Evolutionary conservation across 2,888 invertebrate genomes (phyloP), one percentile per base, ranked within the genome.

Genomic region (Amblyjoppa fuscipennis): DNA sequence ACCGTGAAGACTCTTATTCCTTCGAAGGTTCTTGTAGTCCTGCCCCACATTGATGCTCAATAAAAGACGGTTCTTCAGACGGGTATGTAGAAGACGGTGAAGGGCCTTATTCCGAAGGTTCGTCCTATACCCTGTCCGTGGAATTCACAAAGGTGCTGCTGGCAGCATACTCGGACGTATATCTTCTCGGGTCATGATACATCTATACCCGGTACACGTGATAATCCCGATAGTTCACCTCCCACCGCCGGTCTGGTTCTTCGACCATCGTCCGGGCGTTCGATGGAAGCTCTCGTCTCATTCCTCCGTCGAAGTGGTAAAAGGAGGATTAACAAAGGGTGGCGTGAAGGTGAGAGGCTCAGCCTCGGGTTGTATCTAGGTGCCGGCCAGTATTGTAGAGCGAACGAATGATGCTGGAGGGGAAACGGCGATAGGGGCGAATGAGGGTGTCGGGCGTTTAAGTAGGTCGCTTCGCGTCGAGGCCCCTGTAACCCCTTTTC

Each of bases 391-490:
- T 68, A 28, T 59, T 73, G 38, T 80, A 41, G 41, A 80, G 41
- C 25, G 56, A 77, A 77, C 66, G 77, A 68, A 66, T 49, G 77
- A 66, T 73, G 64, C 66, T 68, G 73, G 68, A 64, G 75, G 34
- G 41, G 59, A 66, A 73, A 53, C 74, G 56, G 56, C 34, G 83
- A 74, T 77, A 83, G 49, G 73, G 69, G 66, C 75, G 74, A 68
- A 59, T 41, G 61, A 64, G 75, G 70, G 75, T 70, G 84, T 76
- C 59, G 79, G 73, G 59, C 81, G 85, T 86, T 87, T 87, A 87
- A 87, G 84, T 87, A 87, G 87, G 87, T 87, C 87, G 84, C 86
- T 83, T 77, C 79, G 82, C 85, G 83, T 59, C 78, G 25, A 74
- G 28, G 28, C 61, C 71, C 28, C 34, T 20, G 49, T 49, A 34